Evolutionary conservation across 2,113 vertebrate genomes (phyloP), one percentile per base, ranked within the genome.

Genomic region (Neoarius graeffei): DNA sequence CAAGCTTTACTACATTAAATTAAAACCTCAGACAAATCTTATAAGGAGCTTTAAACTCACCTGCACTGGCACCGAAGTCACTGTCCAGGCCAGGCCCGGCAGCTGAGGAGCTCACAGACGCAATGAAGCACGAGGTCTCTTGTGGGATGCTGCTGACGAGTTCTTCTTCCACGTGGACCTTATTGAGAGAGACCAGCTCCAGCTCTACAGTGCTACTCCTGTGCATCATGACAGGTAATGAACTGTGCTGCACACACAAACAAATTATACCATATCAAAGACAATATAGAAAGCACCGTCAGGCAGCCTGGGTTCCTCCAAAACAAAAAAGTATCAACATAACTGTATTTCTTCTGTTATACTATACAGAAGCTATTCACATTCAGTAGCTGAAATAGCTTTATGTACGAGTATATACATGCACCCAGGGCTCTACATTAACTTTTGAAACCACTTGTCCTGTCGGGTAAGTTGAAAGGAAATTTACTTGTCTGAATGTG

Each of bases 1-100:
- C 5, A 48, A 59, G 13, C 52, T 52, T 25, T 83, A 23, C 25
- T 30, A 25, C 48, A 48, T 35, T 42, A 42, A 42, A 54, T 64
- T 13, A 25, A 52, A 27, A 17, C 56, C 7, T 87, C 42, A 67
- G 30, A 7, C 8, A 23, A 79, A 62, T 42, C n/a, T 27, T 54
- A 50, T 57, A 57, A 59, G 9, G 8, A 30, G 52, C 20, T 81
- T 27, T 30, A 17, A 54, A 82, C 93, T 90, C 27, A 96, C 96
- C 96, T 92, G 96, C 96, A 85, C 96, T 97, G 60, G 95, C 95
- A 67, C 96, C 96, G 25, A 97, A 97, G 91, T 96, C 95, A n/a
- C 95, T 95, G 92, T 97, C 96, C 30, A 97, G 92, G 19, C 96
- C 96, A 11, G 95, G 93, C 0, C 95, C 95, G 9, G 89, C 91